Conservation (phyloP, 1,140 invertebrate species). For the Teleopsis dalmanni region DNA sequence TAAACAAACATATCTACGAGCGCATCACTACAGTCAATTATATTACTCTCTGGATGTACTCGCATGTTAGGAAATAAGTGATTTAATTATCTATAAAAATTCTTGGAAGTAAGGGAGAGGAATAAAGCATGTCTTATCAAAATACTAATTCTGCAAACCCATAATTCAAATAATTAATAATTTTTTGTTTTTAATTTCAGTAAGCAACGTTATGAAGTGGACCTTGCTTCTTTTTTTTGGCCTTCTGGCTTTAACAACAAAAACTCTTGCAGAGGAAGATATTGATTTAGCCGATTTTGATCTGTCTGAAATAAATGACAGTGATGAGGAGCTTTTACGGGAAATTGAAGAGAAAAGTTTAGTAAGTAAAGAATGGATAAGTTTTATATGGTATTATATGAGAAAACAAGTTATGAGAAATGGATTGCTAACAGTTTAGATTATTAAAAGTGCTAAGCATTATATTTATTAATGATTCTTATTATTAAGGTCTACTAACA, state of each 20-base stretch:
- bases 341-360: conserved; percentile 34
- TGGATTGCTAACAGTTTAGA: too few species aligned
- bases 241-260: conserved; percentile 20
- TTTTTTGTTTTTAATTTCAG: background rate
- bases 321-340: conserved; percentile 33
- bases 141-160: too few species aligned
- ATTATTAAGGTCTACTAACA: too few species aligned
- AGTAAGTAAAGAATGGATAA: conserved; percentile 16
- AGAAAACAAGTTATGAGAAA: background rate
- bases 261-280: conserved; percentile 4
- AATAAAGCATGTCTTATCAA: too few species aligned
- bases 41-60: too few species aligned
- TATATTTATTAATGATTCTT: too few species aligned
- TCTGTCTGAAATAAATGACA: conserved; percentile 24
- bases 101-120: too few species aligned
- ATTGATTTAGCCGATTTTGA: conserved; percentile 20
- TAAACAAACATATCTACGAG: too few species aligned
- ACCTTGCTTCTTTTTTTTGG: conserved; percentile 22
- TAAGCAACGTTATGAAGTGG: conserved; percentile 15
- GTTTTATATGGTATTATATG: background rate
- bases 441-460: too few species aligned
- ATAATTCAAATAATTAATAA: background rate
- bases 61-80: too few species aligned
- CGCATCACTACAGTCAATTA: too few species aligned
- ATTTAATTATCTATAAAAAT: too few species aligned